Percentiles rank a stretch among this genome's conserved stretches.
Evolutionary conservation across 2,797 vertebrate species (phyloP).

Genomic region (Schizothorax lantsangensis): DNA sequence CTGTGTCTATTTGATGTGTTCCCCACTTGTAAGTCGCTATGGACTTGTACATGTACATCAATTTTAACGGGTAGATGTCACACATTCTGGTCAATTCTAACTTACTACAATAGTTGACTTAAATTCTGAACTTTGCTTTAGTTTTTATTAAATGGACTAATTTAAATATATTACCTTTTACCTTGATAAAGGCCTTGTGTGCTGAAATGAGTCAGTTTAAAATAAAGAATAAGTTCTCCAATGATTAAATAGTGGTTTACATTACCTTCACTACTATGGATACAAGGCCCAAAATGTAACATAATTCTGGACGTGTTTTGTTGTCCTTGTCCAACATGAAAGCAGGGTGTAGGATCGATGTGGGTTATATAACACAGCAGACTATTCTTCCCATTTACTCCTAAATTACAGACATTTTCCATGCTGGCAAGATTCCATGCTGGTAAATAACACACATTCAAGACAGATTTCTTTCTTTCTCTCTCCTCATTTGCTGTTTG

Average conservation of each 20-base stretch:
- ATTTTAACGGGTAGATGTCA: background rate
- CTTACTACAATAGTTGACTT: background rate
- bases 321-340: constrained; percentile 12
- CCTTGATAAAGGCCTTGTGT: background rate
- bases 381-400: constrained; percentile 13
- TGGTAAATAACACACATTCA: background rate
- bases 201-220: background rate
- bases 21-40: background rate
- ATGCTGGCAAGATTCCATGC: background rate
- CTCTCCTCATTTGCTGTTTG: background rate
- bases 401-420: constrained; percentile 31
- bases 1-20: background rate
- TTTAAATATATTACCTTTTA: background rate
- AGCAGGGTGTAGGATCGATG: background rate
- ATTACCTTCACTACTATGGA: background rate
- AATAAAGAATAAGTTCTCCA: background rate
- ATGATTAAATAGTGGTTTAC: background rate
- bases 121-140: background rate
- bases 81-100: background rate
- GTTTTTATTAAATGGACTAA: background rate
- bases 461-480: background rate
- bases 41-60: background rate
- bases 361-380: background rate
- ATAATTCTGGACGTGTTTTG: background rate
- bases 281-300: background rate